Evolutionary conservation across 2,113 vertebrate genomes (phyloP).

Genomic region (Hyperoodon ampullatus): DNA sequence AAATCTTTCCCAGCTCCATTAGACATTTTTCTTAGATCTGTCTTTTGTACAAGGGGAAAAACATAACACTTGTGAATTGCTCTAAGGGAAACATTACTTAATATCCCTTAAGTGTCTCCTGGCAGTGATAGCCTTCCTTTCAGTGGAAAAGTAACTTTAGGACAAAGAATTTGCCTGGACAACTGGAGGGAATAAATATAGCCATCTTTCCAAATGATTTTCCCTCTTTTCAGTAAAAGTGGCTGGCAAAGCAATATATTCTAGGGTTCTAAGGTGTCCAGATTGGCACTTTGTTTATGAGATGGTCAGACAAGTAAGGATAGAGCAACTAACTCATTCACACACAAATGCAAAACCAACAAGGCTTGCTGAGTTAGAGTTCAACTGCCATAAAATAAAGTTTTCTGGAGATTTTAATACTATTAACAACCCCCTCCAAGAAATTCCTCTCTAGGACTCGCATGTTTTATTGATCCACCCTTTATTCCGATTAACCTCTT

Average conservation of each 20-base stretch:
- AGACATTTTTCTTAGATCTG: slow-evolving; percentile 62
- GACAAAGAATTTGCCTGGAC: slow-evolving; percentile 39
- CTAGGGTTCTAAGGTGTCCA: not conserved
- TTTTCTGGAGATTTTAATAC: not conserved
- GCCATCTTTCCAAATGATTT: not conserved
- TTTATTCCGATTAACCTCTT: not conserved
- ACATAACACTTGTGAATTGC: slow-evolving; percentile 53
- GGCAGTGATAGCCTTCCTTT: slow-evolving; percentile 55
- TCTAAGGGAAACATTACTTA: slow-evolving; percentile 64
- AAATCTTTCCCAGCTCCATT: slow-evolving; percentile 54
- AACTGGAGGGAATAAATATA: not conserved
- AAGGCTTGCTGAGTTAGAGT: not conserved
- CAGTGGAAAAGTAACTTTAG: slow-evolving; percentile 53
- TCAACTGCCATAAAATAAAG: not conserved
- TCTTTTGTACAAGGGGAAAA: slow-evolving; percentile 65
- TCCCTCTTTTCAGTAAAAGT: not conserved
- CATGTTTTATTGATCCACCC: not conserved
- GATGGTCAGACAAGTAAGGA: not conserved
- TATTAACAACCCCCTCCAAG: not conserved
- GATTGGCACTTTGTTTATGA: not conserved
- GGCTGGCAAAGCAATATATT: not conserved
- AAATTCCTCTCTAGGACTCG: not conserved
- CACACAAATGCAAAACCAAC: not conserved
- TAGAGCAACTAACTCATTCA: not conserved
- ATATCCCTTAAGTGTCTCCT: slow-evolving; percentile 61